A percentile compares a stretch with the other conserved stretches of the same genome.
phyloP scores from a whole-genome alignment of 2,113 vertebrate species.

The Cichladusa arquata region DNA sequence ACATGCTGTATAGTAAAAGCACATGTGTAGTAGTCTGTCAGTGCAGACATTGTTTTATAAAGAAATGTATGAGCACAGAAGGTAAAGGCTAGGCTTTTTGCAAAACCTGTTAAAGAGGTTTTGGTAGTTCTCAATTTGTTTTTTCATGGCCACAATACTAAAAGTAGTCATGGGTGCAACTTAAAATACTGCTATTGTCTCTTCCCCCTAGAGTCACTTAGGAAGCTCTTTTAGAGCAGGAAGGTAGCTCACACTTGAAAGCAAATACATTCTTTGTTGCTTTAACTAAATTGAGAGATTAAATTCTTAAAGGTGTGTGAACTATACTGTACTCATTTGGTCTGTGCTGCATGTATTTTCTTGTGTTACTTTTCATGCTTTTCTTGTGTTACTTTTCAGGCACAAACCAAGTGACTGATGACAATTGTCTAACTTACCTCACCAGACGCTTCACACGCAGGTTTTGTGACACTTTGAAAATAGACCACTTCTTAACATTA shows the following conservation, averaged over 20 bases:
- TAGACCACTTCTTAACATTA: background rate
- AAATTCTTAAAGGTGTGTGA: background rate
- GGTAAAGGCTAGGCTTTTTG: background rate
- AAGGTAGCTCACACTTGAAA: background rate
- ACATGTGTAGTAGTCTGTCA: background rate
- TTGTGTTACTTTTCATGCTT: background rate
- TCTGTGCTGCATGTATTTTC: background rate
- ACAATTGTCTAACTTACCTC: background rate
- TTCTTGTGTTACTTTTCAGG: background rate
- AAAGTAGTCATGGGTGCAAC: background rate
- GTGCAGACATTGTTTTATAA: background rate
- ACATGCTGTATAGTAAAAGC: background rate
- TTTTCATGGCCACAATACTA: background rate
- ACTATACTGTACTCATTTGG: background rate
- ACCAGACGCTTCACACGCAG: background rate
- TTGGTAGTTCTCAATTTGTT: background rate
- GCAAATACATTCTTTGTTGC: background rate
- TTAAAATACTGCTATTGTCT: background rate
- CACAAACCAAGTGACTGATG: background rate
- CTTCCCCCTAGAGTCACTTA: fast-evolving
- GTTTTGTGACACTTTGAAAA: background rate
- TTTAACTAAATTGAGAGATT: background rate
- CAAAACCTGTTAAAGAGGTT: background rate
- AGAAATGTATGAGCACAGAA: background rate
- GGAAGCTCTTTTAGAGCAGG: background rate